Conservation (phyloP, 2,888 invertebrate species). For the Orchestes rusci region DNA sequence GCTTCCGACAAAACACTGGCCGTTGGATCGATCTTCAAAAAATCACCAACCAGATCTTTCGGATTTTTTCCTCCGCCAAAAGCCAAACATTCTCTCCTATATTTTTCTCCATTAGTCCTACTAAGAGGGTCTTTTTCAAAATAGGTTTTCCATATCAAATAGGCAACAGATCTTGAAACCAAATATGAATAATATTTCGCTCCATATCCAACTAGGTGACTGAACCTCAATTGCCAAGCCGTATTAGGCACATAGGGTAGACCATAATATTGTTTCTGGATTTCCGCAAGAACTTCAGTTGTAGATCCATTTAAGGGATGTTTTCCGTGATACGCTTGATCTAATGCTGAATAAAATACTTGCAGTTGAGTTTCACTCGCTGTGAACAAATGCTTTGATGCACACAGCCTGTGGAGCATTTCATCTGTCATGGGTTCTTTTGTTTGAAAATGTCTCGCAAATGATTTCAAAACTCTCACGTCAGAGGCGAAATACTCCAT, state of each 20-base stretch:
- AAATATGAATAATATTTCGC: conserved; percentile 98
- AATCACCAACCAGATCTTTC: conserved; percentile 67
- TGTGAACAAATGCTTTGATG: conserved; percentile 79
- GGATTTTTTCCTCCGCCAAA: conserved; percentile 87
- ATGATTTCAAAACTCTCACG: conserved; percentile 72
- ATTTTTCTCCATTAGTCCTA: conserved; percentile 69
- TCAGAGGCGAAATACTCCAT: conserved; percentile 97
- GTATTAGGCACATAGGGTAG: conserved; percentile 83
- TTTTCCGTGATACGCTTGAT: conserved; percentile 79
- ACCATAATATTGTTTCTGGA: conserved; percentile 78
- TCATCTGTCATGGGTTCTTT: conserved; percentile 74
- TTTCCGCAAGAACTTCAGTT: conserved; percentile 65
- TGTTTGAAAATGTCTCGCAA: conserved; percentile 88
- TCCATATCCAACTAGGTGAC: conserved; percentile 95
- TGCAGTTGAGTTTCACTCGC: conserved; percentile 75
- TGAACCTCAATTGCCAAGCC: conserved; percentile 95
- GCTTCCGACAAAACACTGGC: conserved; percentile 71
- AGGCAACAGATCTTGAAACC: conserved; percentile 87
- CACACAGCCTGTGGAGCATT: conserved; percentile 72
- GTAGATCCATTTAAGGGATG: conserved; percentile 52
- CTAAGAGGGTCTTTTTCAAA: conserved; percentile 74
- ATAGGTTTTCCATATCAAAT: conserved; percentile 85
- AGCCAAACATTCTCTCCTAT: conserved; percentile 67
- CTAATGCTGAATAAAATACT: conserved; percentile 61
- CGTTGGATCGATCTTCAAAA: conserved; percentile 68